Evolutionary conservation across 2,797 vertebrate species (phyloP).

Genomic region (Eurystomus glaucurus): DNA sequence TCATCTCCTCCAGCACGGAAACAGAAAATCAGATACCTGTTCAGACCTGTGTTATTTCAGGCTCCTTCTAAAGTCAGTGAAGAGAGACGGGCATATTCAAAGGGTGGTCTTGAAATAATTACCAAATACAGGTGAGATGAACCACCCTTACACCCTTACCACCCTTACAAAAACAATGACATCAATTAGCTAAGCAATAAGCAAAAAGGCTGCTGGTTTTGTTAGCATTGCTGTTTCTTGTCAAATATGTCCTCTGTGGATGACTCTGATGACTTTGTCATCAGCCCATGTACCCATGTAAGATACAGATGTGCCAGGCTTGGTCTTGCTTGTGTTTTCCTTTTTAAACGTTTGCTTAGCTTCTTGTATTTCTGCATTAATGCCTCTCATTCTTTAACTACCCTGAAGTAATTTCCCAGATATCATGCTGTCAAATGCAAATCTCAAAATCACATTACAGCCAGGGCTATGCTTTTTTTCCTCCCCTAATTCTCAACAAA

Average conservation of each 20-base stretch:
- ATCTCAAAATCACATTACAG: background rate
- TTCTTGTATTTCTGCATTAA: background rate
- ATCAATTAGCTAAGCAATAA: background rate
- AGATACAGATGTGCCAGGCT: background rate
- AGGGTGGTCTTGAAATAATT: background rate
- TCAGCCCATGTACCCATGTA: rapidly evolving
- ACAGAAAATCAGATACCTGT: background rate
- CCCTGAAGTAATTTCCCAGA: background rate
- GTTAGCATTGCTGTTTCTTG: background rate
- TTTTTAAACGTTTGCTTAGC: background rate
- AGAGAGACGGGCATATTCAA: background rate
- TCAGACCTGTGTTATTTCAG: background rate
- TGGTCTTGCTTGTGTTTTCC: background rate
- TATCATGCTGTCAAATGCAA: background rate
- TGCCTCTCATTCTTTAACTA: background rate
- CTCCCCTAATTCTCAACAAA: background rate
- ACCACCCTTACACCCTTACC: no score
- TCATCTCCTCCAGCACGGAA: background rate
- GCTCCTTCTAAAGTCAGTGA: background rate
- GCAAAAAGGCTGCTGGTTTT: background rate
- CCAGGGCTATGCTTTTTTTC: rapidly evolving
- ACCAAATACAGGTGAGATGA: background rate
- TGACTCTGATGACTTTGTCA: background rate
- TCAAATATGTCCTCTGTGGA: background rate
- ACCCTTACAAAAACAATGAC: background rate